Evolutionary conservation across 2,888 invertebrate species (phyloP), one percentile per base, ranked within the genome.

Genomic region (Phania funesta): DNA sequence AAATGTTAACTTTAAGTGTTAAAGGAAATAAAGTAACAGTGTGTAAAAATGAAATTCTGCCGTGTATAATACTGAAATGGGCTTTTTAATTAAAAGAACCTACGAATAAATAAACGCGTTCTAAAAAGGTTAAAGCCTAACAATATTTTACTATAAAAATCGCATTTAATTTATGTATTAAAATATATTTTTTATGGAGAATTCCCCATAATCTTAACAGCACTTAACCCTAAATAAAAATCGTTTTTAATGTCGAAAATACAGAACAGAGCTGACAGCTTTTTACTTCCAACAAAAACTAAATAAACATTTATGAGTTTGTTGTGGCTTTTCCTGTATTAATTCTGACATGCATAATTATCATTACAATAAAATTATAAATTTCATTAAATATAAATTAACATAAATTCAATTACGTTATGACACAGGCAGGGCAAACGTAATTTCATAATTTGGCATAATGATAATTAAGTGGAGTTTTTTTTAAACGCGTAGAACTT

Each of bases 341-440:
- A 20, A 67, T 20, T 64, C 50, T 65, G 22, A 65, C n/a, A n/a
- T n/a, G n/a, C n/a, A n/a, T n/a, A n/a, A n/a, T n/a, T n/a, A n/a
- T n/a, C n/a, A n/a, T n/a, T n/a, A n/a, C 67, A 50, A 81, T 24
- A 54, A 73, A 62, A 44, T n/a, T 58, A 56, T 68, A 56, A 64
- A 77, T 80, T 77, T 56, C 77, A 81, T 77, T 74, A 77, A 71
- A 77, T 67, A 60, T 54, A 81, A 68, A 77, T 77, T 68, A 71
- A 52, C 58, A 54, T 71, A 56, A 77, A 74, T 77, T 81, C 24
- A 77, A 68, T 74, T 77, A 62, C 44, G 48, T 13, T 16, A 13
- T 20, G 24, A 64, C 26, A 35, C 48, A 1, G 2, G 1, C 50
- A 24, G 3, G 2, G 1, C 65, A 67, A 71, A 75, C 56, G 64